phyloP scores from a whole-genome alignment of 2,888 invertebrate species.

The Camptogramma bilineatum region DNA sequence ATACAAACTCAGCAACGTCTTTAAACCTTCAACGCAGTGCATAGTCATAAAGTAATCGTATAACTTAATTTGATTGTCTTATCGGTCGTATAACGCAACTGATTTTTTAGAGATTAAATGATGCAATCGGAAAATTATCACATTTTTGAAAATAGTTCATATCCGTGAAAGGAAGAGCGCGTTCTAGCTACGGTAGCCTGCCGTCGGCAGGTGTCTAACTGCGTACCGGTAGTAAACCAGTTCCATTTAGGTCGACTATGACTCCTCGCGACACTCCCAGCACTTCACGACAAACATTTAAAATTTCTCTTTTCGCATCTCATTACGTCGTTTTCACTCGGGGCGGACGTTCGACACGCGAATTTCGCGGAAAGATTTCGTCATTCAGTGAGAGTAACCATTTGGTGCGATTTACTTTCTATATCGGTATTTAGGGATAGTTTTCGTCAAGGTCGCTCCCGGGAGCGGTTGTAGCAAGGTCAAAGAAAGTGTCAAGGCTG shows the following conservation, averaged over 20 bases:
- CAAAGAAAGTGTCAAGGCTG: slow-evolving; percentile 85
- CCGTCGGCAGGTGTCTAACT: slow-evolving; percentile 58
- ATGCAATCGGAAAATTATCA: slow-evolving; percentile 14
- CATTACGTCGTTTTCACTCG: slow-evolving; percentile 82
- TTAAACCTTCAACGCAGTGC: slow-evolving; percentile 24
- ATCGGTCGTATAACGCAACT: slow-evolving; percentile 21
- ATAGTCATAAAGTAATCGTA: slow-evolving; percentile 23
- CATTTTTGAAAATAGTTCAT: slow-evolving; percentile 38
- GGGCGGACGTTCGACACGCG: slow-evolving; percentile 67
- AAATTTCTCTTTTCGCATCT: slow-evolving; percentile 85
- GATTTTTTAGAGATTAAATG: slow-evolving; percentile 31
- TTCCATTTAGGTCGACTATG: slow-evolving; percentile 78
- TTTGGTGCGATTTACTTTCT: slow-evolving; percentile 77
- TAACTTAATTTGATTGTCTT: slow-evolving; percentile 19
- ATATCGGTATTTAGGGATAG: slow-evolving; percentile 53
- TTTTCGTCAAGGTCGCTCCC: slow-evolving; percentile 73
- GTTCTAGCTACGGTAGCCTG: slow-evolving; percentile 43
- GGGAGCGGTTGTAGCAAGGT: slow-evolving; percentile 68
- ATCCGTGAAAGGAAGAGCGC: slow-evolving; percentile 58
- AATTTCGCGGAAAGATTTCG: slow-evolving; percentile 72
- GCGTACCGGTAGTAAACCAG: slow-evolving; percentile 70
- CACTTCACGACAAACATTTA: slow-evolving; percentile 82
- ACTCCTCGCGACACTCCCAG: slow-evolving; percentile 77
- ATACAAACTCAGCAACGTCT: slow-evolving; percentile 25
- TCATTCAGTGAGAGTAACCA: slow-evolving; percentile 78